phyloP scores from a whole-genome alignment of 2,113 vertebrate genomes.

The Takifugu flavidus region DNA sequence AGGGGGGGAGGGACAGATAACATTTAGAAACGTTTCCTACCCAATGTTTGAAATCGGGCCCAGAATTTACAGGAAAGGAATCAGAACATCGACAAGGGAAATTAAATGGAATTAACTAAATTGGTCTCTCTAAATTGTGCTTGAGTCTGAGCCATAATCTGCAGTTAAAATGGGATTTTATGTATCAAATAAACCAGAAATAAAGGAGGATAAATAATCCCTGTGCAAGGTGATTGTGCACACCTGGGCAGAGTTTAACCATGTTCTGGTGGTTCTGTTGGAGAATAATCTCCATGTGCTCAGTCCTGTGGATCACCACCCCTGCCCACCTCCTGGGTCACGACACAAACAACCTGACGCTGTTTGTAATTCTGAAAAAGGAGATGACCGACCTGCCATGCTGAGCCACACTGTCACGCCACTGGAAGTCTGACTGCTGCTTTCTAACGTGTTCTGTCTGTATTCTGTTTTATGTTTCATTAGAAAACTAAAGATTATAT shows the following conservation, averaged over 20 bases:
- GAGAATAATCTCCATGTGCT: conserved; percentile 36
- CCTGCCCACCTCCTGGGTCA: conserved; percentile 38
- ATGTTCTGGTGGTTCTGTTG: conserved; percentile 34
- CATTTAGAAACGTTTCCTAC: not conserved
- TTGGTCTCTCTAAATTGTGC: not conserved
- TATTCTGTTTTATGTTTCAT: conserved; percentile 82
- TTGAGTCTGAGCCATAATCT: not conserved
- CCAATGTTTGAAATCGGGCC: conserved; percentile 2
- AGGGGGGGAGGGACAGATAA: not conserved
- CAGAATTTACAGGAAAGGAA: conserved; percentile 15
- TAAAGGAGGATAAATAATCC: conserved; percentile 29
- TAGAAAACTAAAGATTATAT: conserved; percentile 71
- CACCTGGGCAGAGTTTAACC: conserved; percentile 42
- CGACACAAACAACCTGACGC: conserved; percentile 33
- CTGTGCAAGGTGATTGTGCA: conserved; percentile 57
- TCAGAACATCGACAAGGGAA: not conserved
- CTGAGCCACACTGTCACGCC: conserved; percentile 92
- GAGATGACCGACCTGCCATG: conserved; percentile 85
- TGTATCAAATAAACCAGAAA: conserved; percentile 38
- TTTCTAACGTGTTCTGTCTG: conserved; percentile 84
- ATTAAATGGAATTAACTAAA: not conserved
- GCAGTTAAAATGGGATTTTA: conserved; percentile 20
- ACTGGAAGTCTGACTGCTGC: conserved; percentile 86
- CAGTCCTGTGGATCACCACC: conserved; percentile 31
- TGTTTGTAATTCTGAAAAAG: conserved; percentile 64